Evolutionary conservation across 2,797 vertebrate genomes (phyloP).

Genomic region (Rhinichthys osculus): DNA sequence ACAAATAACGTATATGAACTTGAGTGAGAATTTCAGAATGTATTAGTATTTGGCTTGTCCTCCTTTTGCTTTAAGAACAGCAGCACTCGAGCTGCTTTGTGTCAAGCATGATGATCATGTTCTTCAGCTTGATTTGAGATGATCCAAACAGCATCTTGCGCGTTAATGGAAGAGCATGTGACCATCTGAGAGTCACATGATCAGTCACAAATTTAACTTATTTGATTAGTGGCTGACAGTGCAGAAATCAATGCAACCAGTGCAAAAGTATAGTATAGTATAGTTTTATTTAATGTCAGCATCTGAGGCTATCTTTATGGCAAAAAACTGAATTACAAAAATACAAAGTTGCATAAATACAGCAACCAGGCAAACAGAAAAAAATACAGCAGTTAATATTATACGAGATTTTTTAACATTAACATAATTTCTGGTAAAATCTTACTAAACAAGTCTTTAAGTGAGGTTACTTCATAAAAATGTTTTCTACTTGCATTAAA

Average conservation of each 20-base stretch:
- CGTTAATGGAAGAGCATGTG: neutral
- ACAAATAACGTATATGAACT: neutral
- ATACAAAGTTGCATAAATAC: too few species aligned
- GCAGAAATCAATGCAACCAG: neutral
- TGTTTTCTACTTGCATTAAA: too few species aligned
- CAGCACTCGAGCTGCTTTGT: neutral
- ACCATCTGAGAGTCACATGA: conserved; percentile 4
- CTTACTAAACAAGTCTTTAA: too few species aligned
- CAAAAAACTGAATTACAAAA: too few species aligned
- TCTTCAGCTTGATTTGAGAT: neutral
- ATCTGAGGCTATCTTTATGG: neutral
- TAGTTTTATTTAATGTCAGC: neutral
- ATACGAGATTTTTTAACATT: too few species aligned
- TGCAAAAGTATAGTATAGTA: neutral
- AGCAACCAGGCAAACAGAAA: too few species aligned
- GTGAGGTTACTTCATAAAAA: too few species aligned
- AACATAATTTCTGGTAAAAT: too few species aligned
- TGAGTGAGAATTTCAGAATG: neutral
- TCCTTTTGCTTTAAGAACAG: neutral
- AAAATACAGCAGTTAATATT: too few species aligned
- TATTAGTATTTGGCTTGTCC: neutral
- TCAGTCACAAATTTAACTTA: neutral
- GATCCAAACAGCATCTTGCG: neutral
- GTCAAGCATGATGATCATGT: neutral
- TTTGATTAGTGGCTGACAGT: neutral